Conservation (phyloP, 2,113 vertebrate genomes). For the Oriolus oriolus region DNA sequence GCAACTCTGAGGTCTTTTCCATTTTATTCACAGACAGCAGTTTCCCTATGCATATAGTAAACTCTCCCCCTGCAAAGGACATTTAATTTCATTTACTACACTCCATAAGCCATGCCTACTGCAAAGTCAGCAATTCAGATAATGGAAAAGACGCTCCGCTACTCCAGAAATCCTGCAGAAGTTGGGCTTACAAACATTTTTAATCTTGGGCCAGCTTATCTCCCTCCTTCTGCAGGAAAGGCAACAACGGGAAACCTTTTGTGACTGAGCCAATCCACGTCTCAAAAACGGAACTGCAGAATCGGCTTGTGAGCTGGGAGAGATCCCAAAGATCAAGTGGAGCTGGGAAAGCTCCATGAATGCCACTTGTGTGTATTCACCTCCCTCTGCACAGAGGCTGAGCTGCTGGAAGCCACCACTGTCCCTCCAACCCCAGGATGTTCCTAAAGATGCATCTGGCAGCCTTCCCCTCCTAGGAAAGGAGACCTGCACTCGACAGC, state of each 20-base stretch:
- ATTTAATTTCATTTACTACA: not conserved
- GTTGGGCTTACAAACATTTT: accelerated
- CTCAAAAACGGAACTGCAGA: not conserved
- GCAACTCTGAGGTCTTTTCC: not conserved
- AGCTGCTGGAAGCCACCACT: not conserved
- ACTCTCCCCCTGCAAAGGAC: not conserved
- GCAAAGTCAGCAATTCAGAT: not conserved
- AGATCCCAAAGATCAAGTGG: not conserved
- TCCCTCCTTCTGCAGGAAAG: not conserved
- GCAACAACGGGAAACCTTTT: not conserved
- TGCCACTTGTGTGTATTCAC: accelerated
- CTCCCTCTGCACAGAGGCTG: not conserved
- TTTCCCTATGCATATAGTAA: not conserved
- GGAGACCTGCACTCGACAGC: accelerated
- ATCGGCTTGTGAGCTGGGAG: not conserved
- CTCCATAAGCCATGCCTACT: not conserved
- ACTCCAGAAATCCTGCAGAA: not conserved
- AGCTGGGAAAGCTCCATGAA: not conserved
- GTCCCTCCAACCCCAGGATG: not conserved
- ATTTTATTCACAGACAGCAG: not conserved
- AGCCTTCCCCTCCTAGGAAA: not conserved
- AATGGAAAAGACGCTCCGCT: not conserved
- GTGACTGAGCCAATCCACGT: not conserved
- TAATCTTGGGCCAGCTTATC: not conserved
- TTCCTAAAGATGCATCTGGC: not conserved